Evolutionary conservation across 1,140 invertebrate genomes (phyloP).

Genomic region (Elysia chlorotica): DNA sequence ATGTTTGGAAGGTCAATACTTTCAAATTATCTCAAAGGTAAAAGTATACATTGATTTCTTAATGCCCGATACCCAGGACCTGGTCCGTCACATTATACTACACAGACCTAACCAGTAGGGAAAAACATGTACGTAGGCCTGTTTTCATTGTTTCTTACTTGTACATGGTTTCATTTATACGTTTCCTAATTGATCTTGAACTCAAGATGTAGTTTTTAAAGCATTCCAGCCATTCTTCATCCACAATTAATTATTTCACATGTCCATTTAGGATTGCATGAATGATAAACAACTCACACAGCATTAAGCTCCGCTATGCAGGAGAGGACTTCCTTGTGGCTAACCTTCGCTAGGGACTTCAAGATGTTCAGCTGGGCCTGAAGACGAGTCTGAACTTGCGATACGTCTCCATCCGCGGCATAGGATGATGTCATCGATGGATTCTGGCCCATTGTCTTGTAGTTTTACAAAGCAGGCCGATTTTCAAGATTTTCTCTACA

Average conservation of each 20-base stretch:
- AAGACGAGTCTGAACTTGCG: constrained; percentile 1
- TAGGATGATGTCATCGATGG: not conserved
- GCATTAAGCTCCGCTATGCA: constrained; percentile 20
- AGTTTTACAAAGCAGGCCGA: no score
- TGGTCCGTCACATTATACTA: no score
- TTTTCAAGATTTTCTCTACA: no score
- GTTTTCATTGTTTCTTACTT: not conserved
- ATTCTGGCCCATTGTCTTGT: no score
- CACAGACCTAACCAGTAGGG: not conserved
- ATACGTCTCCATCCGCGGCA: not conserved
- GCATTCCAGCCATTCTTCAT: not conserved
- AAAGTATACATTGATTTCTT: no score
- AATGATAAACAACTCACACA: no score
- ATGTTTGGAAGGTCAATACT: no score
- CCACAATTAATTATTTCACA: no score
- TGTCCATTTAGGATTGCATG: no score
- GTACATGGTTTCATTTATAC: not conserved
- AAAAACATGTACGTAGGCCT: not conserved
- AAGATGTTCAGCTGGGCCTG: constrained; percentile 11
- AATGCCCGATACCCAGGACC: no score
- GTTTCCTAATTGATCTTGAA: not conserved
- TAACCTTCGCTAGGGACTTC: constrained; percentile 7
- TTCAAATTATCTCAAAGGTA: no score
- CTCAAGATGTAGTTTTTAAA: not conserved
- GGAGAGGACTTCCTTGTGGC: constrained; percentile 3